Percentiles rank a stretch among this genome's conserved stretches.
Evolutionary conservation across 2,113 vertebrate genomes (phyloP).

Genomic region (Motacilla tschutschensis): DNA sequence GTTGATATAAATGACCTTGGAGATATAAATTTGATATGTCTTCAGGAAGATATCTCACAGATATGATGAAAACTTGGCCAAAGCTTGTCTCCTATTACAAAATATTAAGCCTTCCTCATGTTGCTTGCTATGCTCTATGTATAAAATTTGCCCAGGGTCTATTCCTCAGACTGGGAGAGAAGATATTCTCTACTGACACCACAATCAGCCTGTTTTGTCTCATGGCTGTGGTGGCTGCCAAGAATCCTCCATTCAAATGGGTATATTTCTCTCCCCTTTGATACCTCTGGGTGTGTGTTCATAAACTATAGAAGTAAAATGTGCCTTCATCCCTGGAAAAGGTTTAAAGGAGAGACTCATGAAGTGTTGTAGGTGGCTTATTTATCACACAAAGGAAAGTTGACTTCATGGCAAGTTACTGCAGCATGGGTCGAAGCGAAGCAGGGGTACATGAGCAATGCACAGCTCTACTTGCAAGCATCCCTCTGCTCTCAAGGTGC

Average conservation of each 20-base stretch:
- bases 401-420: neutral
- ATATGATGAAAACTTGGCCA: neutral
- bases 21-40: conserved; percentile 4
- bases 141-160: neutral
- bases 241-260: neutral
- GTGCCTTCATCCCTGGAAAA: neutral
- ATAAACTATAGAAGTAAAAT: conserved; percentile 23
- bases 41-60: neutral
- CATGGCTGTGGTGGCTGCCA: neutral
- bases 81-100: neutral
- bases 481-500: neutral
- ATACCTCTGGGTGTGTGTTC: neutral
- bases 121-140: neutral
- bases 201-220: neutral
- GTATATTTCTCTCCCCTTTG: neutral
- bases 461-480: neutral
- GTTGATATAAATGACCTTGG: neutral
- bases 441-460: neutral
- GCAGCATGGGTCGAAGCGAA: accelerated
- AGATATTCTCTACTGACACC: neutral
- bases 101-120: neutral
- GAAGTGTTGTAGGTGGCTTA: neutral
- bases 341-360: conserved; percentile 1
- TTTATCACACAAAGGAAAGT: neutral
- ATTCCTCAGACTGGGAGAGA: neutral